These are phyloP conservation scores for Epinotia brunnichana DNA, from an alignment of 2,888 invertebrate genomes.

Conservation along the genomic window DNA sequence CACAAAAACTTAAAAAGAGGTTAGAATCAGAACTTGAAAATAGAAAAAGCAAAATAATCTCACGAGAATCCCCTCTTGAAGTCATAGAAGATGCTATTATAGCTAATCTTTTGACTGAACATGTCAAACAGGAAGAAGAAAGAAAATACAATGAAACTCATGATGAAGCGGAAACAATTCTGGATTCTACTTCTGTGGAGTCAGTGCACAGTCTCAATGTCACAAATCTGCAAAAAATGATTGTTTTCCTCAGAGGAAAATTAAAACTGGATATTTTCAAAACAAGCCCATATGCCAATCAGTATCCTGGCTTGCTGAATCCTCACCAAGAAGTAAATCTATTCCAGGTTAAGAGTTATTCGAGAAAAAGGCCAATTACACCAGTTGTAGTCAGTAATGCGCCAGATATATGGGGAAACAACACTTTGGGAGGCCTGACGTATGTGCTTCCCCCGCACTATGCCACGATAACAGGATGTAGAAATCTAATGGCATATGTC, in stretches of 20 bases:
- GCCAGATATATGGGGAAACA: constrained; percentile 67
- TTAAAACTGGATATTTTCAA: constrained; percentile 56
- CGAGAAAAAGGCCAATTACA: constrained; percentile 54
- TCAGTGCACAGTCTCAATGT: constrained; percentile 51
- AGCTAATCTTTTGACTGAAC: constrained; percentile 59
- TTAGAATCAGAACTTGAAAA: constrained; percentile 48
- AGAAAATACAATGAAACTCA: constrained; percentile 42
- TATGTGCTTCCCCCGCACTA: constrained; percentile 71
- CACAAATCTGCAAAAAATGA: constrained; percentile 60
- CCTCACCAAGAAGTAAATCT: constrained; percentile 47
- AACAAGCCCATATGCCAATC: constrained; percentile 51
- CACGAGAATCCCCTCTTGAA: constrained; percentile 56
- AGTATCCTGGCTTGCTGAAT: constrained; percentile 56
- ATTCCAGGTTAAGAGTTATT: constrained; percentile 65
- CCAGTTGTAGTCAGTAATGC: constrained; percentile 46
- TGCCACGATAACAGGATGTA: constrained; percentile 67
- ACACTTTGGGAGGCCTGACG: constrained; percentile 46
- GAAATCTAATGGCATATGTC: constrained; percentile 60
- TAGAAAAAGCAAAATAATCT: constrained; percentile 48
- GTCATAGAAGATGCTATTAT: constrained; percentile 68
- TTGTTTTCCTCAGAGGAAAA: constrained; percentile 62
- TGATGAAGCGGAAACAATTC: constrained; percentile 39
- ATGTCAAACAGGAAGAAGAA: constrained; percentile 52
- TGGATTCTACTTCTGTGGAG: constrained; percentile 39
- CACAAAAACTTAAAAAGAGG: constrained; percentile 55